Conservation (phyloP, 2,113 vertebrate species). For the Siniperca knerii region DNA sequence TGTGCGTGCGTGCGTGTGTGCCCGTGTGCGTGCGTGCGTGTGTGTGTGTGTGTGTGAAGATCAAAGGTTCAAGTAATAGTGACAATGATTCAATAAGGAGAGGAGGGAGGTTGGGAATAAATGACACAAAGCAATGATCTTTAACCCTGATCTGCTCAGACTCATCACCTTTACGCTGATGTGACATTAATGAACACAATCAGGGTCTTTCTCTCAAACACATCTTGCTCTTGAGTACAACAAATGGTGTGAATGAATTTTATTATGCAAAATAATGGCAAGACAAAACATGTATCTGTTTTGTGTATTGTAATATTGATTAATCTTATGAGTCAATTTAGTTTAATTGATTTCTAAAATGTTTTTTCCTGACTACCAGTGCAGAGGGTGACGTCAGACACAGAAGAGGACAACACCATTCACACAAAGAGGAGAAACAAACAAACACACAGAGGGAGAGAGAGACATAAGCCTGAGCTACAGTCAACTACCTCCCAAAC, state of each 20-base stretch:
- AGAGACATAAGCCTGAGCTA: not conserved
- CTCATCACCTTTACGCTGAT: slow-evolving; percentile 41
- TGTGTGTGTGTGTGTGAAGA: slow-evolving; percentile 33
- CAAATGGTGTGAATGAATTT: not conserved
- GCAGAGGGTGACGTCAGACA: not conserved
- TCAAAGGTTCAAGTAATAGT: slow-evolving; percentile 54
- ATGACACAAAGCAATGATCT: slow-evolving; percentile 27
- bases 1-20: slow-evolving; percentile 30
- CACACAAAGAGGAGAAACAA: no score
- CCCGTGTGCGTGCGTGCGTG: slow-evolving; percentile 30
- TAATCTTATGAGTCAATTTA: not conserved
- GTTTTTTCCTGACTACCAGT: not conserved
- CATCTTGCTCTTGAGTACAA: not conserved
- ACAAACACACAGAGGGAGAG: no score
- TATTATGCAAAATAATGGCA: not conserved
- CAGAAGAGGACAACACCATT: no score
- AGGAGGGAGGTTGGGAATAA: slow-evolving; percentile 16
- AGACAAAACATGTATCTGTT: not conserved
- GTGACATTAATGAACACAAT: slow-evolving; percentile 38
- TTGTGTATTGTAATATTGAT: not conserved
- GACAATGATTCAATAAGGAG: slow-evolving; percentile 52
- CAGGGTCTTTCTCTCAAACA: slow-evolving; percentile 7
- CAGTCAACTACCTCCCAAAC: not conserved
- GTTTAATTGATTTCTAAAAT: slow-evolving; percentile 14
- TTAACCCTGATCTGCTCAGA: slow-evolving; percentile 54